Conservation (phyloP, 2,888 invertebrate genomes). For the Drosophila nigritarsus region DNA sequence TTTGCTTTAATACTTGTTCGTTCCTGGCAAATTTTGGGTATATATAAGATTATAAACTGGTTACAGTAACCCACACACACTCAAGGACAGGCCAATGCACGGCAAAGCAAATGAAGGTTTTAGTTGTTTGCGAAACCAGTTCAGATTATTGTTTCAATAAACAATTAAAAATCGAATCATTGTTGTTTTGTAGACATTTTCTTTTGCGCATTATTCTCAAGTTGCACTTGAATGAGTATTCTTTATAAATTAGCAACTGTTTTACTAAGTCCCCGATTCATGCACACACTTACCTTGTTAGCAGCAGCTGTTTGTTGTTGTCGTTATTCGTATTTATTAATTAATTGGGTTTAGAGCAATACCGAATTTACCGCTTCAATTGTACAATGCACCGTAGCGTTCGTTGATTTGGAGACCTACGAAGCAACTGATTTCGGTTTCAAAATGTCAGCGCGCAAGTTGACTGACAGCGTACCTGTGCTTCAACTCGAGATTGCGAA, state of each 20-base stretch:
- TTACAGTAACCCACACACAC: constrained; percentile 57
- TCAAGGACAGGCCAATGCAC: constrained; percentile 45
- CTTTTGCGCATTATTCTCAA: constrained; percentile 27
- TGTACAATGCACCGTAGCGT: constrained; percentile 54
- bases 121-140: constrained; percentile 40
- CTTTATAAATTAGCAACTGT: neutral
- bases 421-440: constrained; percentile 65
- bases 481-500: constrained; percentile 27
- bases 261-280: constrained; percentile 5
- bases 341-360: constrained; percentile 32
- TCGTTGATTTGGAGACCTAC: constrained; percentile 62
- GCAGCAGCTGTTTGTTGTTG: constrained; percentile 44
- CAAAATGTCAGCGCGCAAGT: constrained; percentile 57
- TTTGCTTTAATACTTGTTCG: constrained; percentile 18
- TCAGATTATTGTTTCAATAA: constrained; percentile 34
- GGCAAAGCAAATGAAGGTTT: constrained; percentile 21
- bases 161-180: constrained; percentile 20
- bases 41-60: constrained; percentile 49
- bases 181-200: constrained; percentile 1
- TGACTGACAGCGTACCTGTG: constrained; percentile 55
- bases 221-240: constrained; percentile 1
- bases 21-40: constrained; percentile 4
- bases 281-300: constrained; percentile 66
- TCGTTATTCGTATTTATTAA: constrained; percentile 40
- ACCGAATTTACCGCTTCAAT: constrained; percentile 26